phyloP scores from a whole-genome alignment of 2,113 vertebrate genomes.

The Dendropsophus ebraccatus region DNA sequence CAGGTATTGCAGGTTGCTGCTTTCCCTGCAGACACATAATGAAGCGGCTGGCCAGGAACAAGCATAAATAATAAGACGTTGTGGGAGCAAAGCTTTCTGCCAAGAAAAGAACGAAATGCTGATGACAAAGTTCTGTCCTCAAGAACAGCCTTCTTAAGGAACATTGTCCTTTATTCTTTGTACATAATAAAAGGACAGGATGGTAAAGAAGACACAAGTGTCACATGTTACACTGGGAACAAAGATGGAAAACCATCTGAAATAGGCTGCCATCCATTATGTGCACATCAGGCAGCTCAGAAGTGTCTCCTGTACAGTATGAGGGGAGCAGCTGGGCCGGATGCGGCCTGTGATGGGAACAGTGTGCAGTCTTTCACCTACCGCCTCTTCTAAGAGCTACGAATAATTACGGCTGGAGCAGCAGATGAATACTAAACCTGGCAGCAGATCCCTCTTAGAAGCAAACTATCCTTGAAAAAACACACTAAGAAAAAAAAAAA shows the following conservation, averaged over 20 bases:
- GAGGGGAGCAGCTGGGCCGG: neutral
- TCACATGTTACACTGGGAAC: neutral
- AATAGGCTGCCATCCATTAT: neutral
- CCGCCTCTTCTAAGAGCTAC: neutral
- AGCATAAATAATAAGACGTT: too few relatives aligned
- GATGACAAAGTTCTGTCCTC: too few relatives aligned
- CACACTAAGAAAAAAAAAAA: neutral
- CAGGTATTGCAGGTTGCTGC: too few relatives aligned
- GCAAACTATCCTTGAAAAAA: slow-evolving; percentile 8
- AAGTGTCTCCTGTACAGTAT: neutral
- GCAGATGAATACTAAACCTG: slow-evolving; percentile 25
- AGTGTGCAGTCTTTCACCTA: neutral
- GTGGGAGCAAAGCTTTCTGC: too few relatives aligned
- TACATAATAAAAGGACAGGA: neutral
- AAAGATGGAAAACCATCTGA: neutral
- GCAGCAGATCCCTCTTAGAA: neutral
- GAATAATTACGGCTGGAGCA: slow-evolving; percentile 8
- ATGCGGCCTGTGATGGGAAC: neutral
- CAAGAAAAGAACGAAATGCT: too few relatives aligned
- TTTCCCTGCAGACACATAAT: neutral
- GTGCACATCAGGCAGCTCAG: neutral
- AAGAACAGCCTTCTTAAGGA: too few relatives aligned
- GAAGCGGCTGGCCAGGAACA: too few relatives aligned
- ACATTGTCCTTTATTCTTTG: too few relatives aligned
- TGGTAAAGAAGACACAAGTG: neutral